These are phyloP conservation scores for Tragopan temminckii DNA, from an alignment of 2,797 vertebrate species.

Conservation along the genomic window DNA sequence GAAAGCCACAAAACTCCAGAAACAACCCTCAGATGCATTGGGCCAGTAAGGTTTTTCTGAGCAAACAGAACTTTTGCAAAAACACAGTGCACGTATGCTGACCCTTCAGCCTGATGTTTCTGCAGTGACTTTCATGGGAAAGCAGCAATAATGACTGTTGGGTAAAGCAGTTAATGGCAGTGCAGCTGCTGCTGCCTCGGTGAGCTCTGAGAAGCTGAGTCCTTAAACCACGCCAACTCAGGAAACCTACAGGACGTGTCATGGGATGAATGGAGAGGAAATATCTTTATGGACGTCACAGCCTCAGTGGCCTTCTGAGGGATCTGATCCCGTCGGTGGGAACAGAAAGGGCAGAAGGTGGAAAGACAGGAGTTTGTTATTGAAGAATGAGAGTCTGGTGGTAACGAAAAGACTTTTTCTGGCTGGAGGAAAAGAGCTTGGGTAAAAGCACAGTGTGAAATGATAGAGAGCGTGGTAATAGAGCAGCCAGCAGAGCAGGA, in stretches of 20 bases:
- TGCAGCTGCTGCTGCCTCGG: neutral
- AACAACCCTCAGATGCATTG: neutral
- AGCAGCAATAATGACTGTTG: neutral
- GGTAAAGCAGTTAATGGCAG: neutral
- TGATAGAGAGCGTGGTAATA: rapidly evolving
- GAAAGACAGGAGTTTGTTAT: neutral
- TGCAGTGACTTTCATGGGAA: neutral
- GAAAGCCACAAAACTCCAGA: neutral
- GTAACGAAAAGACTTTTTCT: neutral
- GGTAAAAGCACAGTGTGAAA: neutral
- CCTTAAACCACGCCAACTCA: neutral
- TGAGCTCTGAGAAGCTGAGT: neutral
- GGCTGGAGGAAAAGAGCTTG: neutral
- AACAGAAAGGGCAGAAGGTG: neutral
- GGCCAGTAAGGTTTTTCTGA: neutral
- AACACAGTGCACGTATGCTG: neutral
- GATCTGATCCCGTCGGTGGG: neutral
- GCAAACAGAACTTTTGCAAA: neutral
- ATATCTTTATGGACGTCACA: neutral
- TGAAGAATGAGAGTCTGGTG: neutral
- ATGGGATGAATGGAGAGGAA: neutral
- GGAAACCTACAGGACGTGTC: neutral
- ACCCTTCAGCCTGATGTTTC: neutral
- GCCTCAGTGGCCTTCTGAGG: neutral
- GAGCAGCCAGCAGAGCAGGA: too few relatives aligned